A percentile compares a stretch with the other conserved stretches of the same genome.
Evolutionary conservation across 2,113 vertebrate species (phyloP).

Genomic region (Leuciscus idus): DNA sequence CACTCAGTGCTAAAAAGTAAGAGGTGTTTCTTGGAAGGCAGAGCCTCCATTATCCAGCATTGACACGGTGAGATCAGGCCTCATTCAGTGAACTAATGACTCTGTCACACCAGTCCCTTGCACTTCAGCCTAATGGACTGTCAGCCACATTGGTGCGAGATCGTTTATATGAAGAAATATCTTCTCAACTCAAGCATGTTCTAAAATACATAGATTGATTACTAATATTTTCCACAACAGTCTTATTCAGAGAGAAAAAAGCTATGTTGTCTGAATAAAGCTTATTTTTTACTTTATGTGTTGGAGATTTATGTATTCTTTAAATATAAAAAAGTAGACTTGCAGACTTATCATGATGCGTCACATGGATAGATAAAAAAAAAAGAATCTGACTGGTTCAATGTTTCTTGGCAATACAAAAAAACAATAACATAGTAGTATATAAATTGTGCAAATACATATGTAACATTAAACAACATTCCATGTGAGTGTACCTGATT

Average conservation of each 20-base stretch:
- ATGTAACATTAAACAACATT: no score
- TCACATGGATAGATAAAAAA: no score
- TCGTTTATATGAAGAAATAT: constrained; percentile 64
- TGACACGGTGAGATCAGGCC: constrained; percentile 54
- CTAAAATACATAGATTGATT: constrained; percentile 50
- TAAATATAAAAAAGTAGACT: background rate
- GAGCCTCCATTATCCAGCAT: constrained; percentile 60
- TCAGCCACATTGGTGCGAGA: constrained; percentile 62
- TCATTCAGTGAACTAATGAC: constrained; percentile 60
- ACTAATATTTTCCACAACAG: constrained; percentile 22
- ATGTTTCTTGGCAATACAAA: no score
- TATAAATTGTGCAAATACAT: no score
- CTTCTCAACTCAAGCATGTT: constrained; percentile 57
- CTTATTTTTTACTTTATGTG: background rate
- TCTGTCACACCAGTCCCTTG: constrained; percentile 28
- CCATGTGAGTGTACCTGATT: no score
- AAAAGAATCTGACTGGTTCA: no score
- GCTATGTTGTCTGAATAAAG: background rate
- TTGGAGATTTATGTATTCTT: background rate
- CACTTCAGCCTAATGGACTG: constrained; percentile 8
- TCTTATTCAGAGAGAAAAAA: constrained; percentile 3
- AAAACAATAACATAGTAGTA: no score
- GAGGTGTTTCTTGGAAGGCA: constrained; percentile 51
- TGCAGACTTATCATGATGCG: no score
- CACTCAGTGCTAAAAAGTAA: constrained; percentile 39